phyloP scores from a whole-genome alignment of 2,888 invertebrate species.

The Clusia tigrina region DNA sequence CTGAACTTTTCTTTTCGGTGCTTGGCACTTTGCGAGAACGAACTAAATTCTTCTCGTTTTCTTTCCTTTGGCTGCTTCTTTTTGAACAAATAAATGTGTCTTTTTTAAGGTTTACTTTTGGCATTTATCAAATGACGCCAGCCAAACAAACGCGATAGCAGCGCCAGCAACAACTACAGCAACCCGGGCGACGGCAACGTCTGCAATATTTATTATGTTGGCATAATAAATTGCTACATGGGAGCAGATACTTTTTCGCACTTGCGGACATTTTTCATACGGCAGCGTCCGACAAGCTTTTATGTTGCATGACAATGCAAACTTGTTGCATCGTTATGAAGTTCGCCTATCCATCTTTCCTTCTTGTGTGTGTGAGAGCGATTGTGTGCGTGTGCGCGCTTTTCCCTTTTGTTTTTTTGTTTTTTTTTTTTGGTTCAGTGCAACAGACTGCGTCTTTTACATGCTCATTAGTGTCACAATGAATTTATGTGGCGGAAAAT shows the following conservation, averaged over 20 bases:
- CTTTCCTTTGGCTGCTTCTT: no score
- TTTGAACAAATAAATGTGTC: no score
- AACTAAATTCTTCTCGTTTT: no score
- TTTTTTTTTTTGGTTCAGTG: no score
- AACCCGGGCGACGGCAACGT: slow-evolving; percentile 24
- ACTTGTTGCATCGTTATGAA: slow-evolving; percentile 20
- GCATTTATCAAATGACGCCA: not conserved
- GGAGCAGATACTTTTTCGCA: slow-evolving; percentile 55
- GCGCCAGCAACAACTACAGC: not conserved
- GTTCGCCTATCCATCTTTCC: no score
- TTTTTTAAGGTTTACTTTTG: no score
- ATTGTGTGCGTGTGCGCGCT: no score
- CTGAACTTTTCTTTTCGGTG: not conserved
- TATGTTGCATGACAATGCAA: slow-evolving; percentile 7
- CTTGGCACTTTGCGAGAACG: no score
- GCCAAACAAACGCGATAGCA: no score
- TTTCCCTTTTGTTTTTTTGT: no score
- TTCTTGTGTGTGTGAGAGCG: no score
- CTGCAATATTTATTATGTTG: slow-evolving; percentile 56
- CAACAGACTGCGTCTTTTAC: not conserved
- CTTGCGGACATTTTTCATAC: slow-evolving; percentile 55
- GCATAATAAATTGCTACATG: slow-evolving; percentile 56
- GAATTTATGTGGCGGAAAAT: no score
- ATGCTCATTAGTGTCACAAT: not conserved
- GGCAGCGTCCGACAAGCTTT: slow-evolving; percentile 36